Conservation (phyloP, 2,888 invertebrate genomes). For the Ophraella communa region DNA sequence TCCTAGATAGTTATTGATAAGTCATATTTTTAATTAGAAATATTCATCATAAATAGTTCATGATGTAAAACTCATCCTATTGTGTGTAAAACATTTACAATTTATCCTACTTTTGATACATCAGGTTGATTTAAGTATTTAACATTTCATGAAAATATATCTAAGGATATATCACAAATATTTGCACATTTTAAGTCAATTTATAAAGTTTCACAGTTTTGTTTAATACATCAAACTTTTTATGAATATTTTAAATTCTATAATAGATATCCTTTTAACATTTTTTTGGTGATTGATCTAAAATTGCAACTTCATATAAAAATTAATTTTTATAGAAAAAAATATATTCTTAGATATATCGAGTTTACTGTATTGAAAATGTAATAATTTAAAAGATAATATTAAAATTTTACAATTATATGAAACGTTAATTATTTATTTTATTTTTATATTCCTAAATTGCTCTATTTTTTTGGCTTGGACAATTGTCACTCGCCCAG, state of each 20-base stretch:
- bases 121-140: background rate
- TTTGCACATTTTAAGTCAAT: background rate
- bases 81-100: too few relatives aligned
- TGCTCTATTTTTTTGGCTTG: too few relatives aligned
- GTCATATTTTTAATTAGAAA: background rate
- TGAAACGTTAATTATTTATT: background rate
- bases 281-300: too few relatives aligned
- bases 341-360: too few relatives aligned
- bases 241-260: too few relatives aligned
- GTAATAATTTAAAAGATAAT: background rate
- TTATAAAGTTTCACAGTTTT: background rate
- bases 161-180: background rate
- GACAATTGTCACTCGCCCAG: too few relatives aligned
- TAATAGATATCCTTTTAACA: too few relatives aligned
- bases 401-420: background rate
- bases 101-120: background rate
- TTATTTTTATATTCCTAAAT: background rate
- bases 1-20: background rate
- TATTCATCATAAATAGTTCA: too few relatives aligned
- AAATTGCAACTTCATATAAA: too few relatives aligned
- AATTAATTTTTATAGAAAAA: too few relatives aligned
- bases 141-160: background rate
- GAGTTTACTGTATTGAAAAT: background rate
- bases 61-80: too few relatives aligned
- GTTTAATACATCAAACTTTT: too few relatives aligned